phyloP scores from a whole-genome alignment of 1,140 invertebrate genomes.

The Micrasema minimum region DNA sequence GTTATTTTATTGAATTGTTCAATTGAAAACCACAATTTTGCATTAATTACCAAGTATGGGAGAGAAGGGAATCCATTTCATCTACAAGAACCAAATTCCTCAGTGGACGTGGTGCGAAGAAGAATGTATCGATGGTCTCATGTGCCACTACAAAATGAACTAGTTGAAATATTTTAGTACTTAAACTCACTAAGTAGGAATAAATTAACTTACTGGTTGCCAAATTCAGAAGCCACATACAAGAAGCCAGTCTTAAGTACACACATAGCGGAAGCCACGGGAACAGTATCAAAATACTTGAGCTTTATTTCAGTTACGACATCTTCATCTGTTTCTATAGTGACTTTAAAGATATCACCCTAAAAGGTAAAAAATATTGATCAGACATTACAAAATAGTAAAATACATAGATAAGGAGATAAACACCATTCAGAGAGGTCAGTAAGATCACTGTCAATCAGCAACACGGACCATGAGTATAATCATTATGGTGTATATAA shows the following conservation, averaged over 20 bases:
- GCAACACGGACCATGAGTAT: slow-evolving; percentile 52
- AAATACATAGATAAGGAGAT: slow-evolving; percentile 8
- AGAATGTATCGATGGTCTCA: slow-evolving; percentile 85
- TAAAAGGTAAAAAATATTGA: slow-evolving; percentile 62
- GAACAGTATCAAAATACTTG: slow-evolving; percentile 99
- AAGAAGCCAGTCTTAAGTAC: slow-evolving; percentile 99
- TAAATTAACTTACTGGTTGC: slow-evolving; percentile 96
- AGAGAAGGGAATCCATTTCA: slow-evolving; percentile 96
- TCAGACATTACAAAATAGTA: too few species aligned
- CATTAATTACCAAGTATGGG: slow-evolving; percentile 98
- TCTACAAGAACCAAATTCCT: slow-evolving; percentile 98
- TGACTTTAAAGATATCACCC: slow-evolving; percentile 98
- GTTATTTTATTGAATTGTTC: too few species aligned
- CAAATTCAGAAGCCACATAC: slow-evolving; percentile 99
- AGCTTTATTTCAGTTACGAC: slow-evolving; percentile 99
- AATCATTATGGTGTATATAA: slow-evolving; percentile 42
- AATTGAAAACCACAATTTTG: too few species aligned
- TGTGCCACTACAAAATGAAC: slow-evolving; percentile 4
- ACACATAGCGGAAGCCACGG: slow-evolving; percentile 95
- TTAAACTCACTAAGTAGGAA: slow-evolving; percentile 1
- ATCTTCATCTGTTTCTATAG: slow-evolving; percentile 97
- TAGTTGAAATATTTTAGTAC: too few species aligned
- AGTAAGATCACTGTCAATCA: slow-evolving; percentile 50
- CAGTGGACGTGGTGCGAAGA: slow-evolving; percentile 94
- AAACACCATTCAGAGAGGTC: slow-evolving; percentile 13